These are phyloP conservation scores for Lepisosteus osseus DNA, from an alignment of 2,113 vertebrate species.

Conservation along the genomic window DNA sequence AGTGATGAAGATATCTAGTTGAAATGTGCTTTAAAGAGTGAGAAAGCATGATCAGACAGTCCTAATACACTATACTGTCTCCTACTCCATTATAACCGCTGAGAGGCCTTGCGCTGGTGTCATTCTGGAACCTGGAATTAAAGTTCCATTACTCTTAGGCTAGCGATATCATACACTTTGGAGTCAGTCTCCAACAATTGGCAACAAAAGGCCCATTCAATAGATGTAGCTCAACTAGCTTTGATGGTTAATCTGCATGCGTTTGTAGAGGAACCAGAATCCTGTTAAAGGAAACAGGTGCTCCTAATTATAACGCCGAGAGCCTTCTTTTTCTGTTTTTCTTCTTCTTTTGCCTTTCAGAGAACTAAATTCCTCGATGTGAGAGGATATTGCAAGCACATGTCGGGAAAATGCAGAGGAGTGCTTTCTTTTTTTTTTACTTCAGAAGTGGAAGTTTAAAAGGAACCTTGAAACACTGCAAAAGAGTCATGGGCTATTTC, in stretches of 20 bases:
- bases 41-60: too few relatives aligned
- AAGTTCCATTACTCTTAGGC: conserved; percentile 47
- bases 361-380: conserved; percentile 36
- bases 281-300: conserved; percentile 73
- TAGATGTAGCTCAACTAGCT: conserved; percentile 49
- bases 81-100: too few relatives aligned
- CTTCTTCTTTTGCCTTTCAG: conserved; percentile 15
- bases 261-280: conserved; percentile 69
- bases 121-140: conserved; percentile 5
- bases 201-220: conserved; percentile 73
- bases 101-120: neutral
- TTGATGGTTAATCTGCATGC: conserved; percentile 73
- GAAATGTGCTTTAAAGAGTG: too few relatives aligned
- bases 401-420: conserved; percentile 32
- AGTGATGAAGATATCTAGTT: too few relatives aligned
- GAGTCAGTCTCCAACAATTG: conserved; percentile 60
- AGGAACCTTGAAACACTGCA: conserved; percentile 20
- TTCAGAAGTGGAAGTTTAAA: conserved; percentile 50
- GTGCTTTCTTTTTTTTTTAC: conserved; percentile 40
- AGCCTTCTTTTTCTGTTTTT: conserved; percentile 21
- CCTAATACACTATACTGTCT: neutral
- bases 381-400: conserved; percentile 34
- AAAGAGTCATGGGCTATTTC: neutral
- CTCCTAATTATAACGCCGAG: conserved; percentile 68
- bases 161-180: conserved; percentile 59